Evolutionary conservation across 2,113 vertebrate genomes (phyloP), one percentile per base, ranked within the genome.

Genomic region (Heteronetta atricapilla): DNA sequence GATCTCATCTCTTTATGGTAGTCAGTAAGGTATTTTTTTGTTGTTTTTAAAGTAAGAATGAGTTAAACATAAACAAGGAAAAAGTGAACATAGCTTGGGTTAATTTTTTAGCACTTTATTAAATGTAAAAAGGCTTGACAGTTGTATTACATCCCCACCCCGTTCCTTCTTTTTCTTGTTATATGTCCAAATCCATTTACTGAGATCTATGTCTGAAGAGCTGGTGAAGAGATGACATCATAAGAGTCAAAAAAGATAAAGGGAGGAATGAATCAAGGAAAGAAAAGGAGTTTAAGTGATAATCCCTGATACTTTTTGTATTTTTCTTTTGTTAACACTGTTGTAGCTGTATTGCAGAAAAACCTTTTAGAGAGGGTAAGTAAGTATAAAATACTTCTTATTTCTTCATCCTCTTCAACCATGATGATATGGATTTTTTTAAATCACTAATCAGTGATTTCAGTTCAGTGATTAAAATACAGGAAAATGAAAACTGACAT

Each of bases 211-310:
- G 74, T 19, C 88, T 90, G 77, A 93, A 92, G 74, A 69, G 38
- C 56, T 88, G 40, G 38, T 84, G 76, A 90, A 95, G 88, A 91
- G 22, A 81, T 95, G 92, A 94, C 89, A 93, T 92, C 92, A 88
- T 86, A 95, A 48, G 56, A 93, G 72, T 89, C 76, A 95, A 59
- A 95, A 95, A 94, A 93, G 74, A 87, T 82, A 76, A 92, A 96
- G 44, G 21, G 77, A 88, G 29, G 18, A 86, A 93, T 92, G 50
- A 95, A 95, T 93, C 79, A 91, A 86, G 50, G 40, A 84, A 78
- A 72, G 44, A 53, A 94, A 90, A 88, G 31, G 44, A 62, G 11
- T 88, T 90, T 86, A 72, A 86, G 46, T 72, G 60, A 59, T 78
- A 91, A 95, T 95, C 68, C 6, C 3, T 53, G 29, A 58, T 75